Base-by-base conservation (phyloP, 2,113 vertebrate species). In the Cyphomyrus discorhynchus region DNA sequence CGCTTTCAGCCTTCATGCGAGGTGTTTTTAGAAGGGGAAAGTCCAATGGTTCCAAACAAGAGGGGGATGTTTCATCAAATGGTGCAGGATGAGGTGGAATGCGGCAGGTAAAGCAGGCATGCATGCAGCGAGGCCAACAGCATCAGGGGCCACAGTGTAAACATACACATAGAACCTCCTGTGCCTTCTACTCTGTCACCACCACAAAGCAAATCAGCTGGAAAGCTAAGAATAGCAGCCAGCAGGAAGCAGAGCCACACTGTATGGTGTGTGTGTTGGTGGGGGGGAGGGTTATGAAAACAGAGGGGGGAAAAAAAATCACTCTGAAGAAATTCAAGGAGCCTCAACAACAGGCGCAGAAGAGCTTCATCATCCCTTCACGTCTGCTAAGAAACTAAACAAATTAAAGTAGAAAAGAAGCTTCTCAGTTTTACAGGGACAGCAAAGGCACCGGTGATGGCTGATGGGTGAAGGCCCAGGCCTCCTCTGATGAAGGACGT, bases 141-240 rank as follows among this genome's bases (percentile, higher is more conserved):
- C 42, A 52, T 35, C 47, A 80, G 70, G 62, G 52, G 21, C n/a
- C 45, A 10, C 15, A 19, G 42, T 1, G 24, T 27, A 89, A 89
- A 84, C 66, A 35, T 31, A 66, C 53, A 56, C 42, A 10, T 21
- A 84, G 52, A 15, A 35, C 11, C 82, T 35, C 47, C 46, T 46
- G 15, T 47, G 17, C 49, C 88, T 35, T 9, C 49, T 52, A 15
- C 47, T 77, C 88, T 80, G n/a, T 80, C 82, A 47, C 58, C 27
- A 74, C 83, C 52, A 90, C 83, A 90, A 74, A 90, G 84, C 56
- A 87, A 46, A 62, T 90, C 89, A 86, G 53, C 89, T 50, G 58
- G 27, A 35, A 46, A 42, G 4, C 83, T 90, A 90, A 90, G 70
- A 90, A 90, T 90, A 90, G 42, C 53, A 21, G 45, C 11, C 17